Percentiles rank a stretch among this genome's conserved stretches.
phyloP scores from a whole-genome alignment of 2,113 vertebrate genomes.

The Eurystomus gularis region DNA sequence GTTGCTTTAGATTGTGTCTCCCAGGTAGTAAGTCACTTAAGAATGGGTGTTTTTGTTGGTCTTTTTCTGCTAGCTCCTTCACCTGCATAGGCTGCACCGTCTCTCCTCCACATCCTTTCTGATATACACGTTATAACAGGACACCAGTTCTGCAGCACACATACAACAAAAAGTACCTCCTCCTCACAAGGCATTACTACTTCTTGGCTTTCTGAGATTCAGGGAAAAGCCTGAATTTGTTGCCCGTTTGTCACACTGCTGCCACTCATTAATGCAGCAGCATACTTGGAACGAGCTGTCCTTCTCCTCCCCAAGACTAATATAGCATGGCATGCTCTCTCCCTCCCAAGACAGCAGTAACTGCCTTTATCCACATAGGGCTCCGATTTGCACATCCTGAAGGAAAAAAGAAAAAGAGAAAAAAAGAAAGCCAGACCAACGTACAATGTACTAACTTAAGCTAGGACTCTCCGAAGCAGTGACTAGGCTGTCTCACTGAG shows the following conservation, averaged over 20 bases:
- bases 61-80: not conserved
- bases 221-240: not conserved
- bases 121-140: not conserved
- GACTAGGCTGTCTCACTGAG: not conserved
- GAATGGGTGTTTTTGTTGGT: accelerated
- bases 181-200: not conserved
- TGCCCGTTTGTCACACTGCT: not conserved
- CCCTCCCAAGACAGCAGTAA: not conserved
- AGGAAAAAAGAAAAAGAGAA: not conserved
- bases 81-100: not conserved
- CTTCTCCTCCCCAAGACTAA: not conserved
- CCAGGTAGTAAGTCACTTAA: not conserved
- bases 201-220: not conserved
- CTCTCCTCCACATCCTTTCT: not conserved
- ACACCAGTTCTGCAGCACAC: not conserved
- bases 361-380: not conserved
- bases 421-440: not conserved
- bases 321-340: not conserved
- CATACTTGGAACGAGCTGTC: not conserved
- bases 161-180: not conserved
- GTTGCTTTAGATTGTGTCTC: not conserved
- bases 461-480: not conserved
- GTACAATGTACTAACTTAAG: not conserved
- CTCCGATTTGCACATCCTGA: not conserved
- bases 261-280: not conserved